Evolutionary conservation across 2,113 vertebrate genomes (phyloP).

Genomic region (Colius striatus): DNA sequence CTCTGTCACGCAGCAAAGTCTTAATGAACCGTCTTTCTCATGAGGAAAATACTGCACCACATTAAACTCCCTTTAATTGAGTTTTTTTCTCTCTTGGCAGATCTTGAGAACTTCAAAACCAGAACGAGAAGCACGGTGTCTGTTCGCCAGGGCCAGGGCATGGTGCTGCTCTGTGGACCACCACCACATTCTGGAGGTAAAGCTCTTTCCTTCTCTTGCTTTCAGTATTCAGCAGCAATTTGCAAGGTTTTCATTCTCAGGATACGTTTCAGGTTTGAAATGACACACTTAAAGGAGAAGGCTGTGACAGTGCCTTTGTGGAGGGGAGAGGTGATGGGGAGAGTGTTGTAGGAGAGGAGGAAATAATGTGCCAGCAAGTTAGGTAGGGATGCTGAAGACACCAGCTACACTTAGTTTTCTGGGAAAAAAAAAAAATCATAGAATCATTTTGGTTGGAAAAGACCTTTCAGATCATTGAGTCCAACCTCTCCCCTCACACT

Average conservation of each 20-base stretch:
- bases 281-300: too few relatives aligned
- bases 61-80: neutral
- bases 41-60: neutral
- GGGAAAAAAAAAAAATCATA: too few relatives aligned
- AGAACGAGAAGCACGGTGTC: conserved; percentile 90
- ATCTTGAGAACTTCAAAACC: conserved; percentile 94
- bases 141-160: conserved; percentile 94
- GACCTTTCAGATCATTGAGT: too few relatives aligned
- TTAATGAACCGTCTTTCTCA: neutral
- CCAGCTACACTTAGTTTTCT: too few relatives aligned
- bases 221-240: rapidly evolving
- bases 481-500: too few relatives aligned
- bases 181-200: conserved; percentile 95
- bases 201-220: neutral
- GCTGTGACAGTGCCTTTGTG: neutral
- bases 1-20: neutral
- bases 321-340: neutral
- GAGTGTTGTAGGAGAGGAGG: neutral
- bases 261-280: neutral
- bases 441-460: too few relatives aligned
- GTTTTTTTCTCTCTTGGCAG: conserved; percentile 75
- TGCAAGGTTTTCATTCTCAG: neutral
- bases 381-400: neutral
- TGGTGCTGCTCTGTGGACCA: conserved; percentile 94
- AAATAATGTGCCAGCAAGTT: neutral